Base-by-base conservation (phyloP, 2,888 invertebrate genomes). In the Epinotia ramella region DNA sequence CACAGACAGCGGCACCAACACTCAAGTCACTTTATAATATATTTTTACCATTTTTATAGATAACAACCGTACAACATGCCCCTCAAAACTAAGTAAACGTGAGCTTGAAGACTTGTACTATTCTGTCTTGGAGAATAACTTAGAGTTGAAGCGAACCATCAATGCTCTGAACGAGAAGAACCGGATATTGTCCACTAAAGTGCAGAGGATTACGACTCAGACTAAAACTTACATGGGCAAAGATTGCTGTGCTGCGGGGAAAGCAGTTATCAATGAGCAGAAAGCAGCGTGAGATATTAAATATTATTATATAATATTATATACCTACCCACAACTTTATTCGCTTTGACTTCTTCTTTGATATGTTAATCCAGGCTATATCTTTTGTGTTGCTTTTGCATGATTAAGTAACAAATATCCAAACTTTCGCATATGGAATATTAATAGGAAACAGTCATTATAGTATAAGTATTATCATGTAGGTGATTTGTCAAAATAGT, bases 21-120 rank as follows among this genome's bases (percentile, higher is more conserved):
- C 7, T 7, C 33, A 33, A 33, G 6, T 33, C 33, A 33, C 33
- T 3, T 33, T 33, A 7, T 33, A 33, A 16, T 49, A 46, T 13
- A 46, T 13, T 6, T 16, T 49, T 53, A 28, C n/a, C 46, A 11
- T 18, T 67, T 12, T 76, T 78, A 20, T 81, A 90, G 92, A 90
- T 57, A 72, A 84, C 4, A 84, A 82, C 76, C 84, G 88, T 12
- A 16, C 68, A 24, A 78, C 88, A 46, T 89, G 91, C 76, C 92
- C 93, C 7, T 91, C 95, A 70, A 96, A 96, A 85, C 90, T 96
- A 80, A 95, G 94, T 78, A 95, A 96, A 77, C 94, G 93, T 73
- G 96, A 96, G 74, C 87, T 97, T 64, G 96, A 97, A 84, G 96
- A 97, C 84, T 92, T 95, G 46, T 96, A 96, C 86, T 95, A 96